Percentiles rank a stretch among this genome's conserved stretches.
These are phyloP conservation scores for Murina feae DNA, from an alignment of 2,113 vertebrate species.

Conservation along the genomic window DNA sequence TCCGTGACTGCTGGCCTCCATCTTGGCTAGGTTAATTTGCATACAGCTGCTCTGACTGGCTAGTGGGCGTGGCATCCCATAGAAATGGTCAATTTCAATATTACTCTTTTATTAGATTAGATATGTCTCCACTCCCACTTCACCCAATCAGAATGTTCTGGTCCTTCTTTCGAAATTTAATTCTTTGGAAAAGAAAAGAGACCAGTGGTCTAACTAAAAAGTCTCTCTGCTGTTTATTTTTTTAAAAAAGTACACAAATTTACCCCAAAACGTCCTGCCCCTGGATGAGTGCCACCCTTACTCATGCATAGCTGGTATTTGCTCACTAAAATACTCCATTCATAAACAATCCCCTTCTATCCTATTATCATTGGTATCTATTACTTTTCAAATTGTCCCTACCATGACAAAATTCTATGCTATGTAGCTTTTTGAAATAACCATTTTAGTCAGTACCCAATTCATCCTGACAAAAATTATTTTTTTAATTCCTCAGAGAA, in stretches of 20 bases:
- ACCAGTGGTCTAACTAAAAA: slow-evolving; percentile 66
- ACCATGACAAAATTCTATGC: slow-evolving; percentile 69
- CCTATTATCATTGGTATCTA: slow-evolving; percentile 75
- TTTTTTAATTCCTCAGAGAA: slow-evolving; percentile 40
- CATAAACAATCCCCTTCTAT: slow-evolving; percentile 80
- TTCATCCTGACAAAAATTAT: slow-evolving; percentile 35
- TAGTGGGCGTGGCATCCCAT: too few species aligned
- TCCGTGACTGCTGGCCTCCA: too few species aligned
- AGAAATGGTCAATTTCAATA: too few species aligned
- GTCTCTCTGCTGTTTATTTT: slow-evolving; percentile 26
- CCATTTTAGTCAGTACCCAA: slow-evolving; percentile 33
- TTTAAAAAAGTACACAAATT: slow-evolving; percentile 48
- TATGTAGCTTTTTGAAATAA: slow-evolving; percentile 36
- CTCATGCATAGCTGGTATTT: slow-evolving; percentile 80
- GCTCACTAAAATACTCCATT: slow-evolving; percentile 79
- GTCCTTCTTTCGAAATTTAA: slow-evolving; percentile 58
- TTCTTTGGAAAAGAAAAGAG: slow-evolving; percentile 64
- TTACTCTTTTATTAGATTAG: too few species aligned
- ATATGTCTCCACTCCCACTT: slow-evolving; percentile 16
- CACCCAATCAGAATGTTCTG: not conserved
- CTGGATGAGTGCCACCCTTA: slow-evolving; percentile 79
- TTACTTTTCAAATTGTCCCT: slow-evolving; percentile 78
- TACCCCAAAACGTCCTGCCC: slow-evolving; percentile 64
- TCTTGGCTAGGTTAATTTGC: too few species aligned
- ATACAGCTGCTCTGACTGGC: too few species aligned